Evolutionary conservation across 64 coral and sea anemone species (phyloP).

Genomic region (Porites lutea): DNA sequence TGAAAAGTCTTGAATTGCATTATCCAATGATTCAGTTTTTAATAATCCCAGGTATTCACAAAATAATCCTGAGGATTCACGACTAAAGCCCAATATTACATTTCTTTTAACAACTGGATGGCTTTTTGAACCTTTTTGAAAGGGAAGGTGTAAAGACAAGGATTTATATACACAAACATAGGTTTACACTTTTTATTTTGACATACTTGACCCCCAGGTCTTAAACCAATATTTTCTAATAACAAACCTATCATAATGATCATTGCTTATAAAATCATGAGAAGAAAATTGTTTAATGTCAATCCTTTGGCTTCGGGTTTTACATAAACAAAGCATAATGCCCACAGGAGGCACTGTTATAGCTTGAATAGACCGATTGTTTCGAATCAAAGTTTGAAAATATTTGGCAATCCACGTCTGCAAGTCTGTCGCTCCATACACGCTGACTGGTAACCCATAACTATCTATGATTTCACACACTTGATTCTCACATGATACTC

Average conservation of each 20-base stretch:
- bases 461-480: conserved; percentile 74
- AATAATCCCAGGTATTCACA: too few species aligned
- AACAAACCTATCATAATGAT: conserved; percentile 18
- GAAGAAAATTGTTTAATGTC: conserved; percentile 38
- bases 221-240: not conserved
- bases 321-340: conserved; percentile 58
- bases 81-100: too few species aligned
- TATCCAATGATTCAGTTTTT: too few species aligned
- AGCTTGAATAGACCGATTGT: conserved; percentile 43
- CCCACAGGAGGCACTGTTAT: conserved; percentile 55
- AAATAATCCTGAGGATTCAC: too few species aligned
- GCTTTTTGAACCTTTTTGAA: too few species aligned
- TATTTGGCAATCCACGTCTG: conserved; percentile 35
- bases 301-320: conserved; percentile 11
- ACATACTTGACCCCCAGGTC: too few species aligned
- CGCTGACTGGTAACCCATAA: conserved; percentile 60
- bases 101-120: too few species aligned
- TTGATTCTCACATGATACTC: not conserved
- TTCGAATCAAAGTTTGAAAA: not conserved
- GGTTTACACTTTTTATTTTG: too few species aligned
- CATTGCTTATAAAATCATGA: conserved; percentile 54
- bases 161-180: too few species aligned
- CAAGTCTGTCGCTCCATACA: conserved; percentile 25
- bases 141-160: too few species aligned
- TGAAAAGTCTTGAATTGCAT: too few species aligned